Percentiles rank a stretch among this genome's conserved stretches.
These are phyloP conservation scores for Murina feae DNA, from an alignment of 2,113 vertebrate genomes.

Conservation along the genomic window DNA sequence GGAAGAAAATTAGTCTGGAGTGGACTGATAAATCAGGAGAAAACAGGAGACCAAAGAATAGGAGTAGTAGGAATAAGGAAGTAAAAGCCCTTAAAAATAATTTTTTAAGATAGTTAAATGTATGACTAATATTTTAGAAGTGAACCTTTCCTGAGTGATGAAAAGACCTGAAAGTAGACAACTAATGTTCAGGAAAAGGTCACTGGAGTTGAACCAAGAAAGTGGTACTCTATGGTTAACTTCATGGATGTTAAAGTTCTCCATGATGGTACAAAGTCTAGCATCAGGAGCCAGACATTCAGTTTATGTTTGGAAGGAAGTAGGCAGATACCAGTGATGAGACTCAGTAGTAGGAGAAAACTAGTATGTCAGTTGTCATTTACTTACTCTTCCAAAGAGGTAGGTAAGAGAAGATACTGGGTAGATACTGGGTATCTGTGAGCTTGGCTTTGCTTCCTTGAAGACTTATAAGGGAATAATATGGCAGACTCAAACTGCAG, in stretches of 20 bases:
- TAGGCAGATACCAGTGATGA: neutral
- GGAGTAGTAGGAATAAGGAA: neutral
- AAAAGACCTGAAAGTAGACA: neutral
- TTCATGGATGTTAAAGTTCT: neutral
- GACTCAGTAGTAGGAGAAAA: neutral
- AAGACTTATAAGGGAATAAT: neutral
- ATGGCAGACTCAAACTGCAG: neutral
- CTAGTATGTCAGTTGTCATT: neutral
- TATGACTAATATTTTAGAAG: neutral
- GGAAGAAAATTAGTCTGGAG: constrained; percentile 8
- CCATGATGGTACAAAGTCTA: neutral
- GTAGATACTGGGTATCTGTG: neutral
- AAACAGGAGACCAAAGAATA: neutral
- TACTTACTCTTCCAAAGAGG: neutral
- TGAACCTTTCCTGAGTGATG: neutral
- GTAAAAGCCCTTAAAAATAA: neutral
- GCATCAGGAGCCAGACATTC: neutral
- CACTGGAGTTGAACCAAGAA: neutral
- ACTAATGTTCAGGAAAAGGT: neutral
- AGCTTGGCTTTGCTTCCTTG: neutral
- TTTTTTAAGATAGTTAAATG: neutral
- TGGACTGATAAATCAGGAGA: neutral
- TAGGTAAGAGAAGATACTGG: neutral
- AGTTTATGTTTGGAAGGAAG: neutral
- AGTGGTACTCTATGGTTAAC: neutral